phyloP scores from a whole-genome alignment of 37 sponge, comb jelly and placozoan genomes.

The Bolinopsis microptera region DNA sequence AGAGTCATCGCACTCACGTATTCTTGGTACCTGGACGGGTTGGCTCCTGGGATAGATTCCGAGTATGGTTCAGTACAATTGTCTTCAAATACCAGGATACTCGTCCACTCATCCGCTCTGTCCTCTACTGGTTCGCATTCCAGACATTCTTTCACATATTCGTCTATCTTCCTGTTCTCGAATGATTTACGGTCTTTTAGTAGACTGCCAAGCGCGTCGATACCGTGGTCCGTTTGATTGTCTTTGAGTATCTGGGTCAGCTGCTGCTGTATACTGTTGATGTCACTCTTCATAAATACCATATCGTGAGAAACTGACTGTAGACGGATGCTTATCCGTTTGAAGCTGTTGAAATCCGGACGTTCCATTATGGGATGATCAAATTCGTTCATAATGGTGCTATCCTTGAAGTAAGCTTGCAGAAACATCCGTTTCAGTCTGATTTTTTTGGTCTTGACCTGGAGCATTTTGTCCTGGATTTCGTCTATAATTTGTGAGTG shows the following conservation, averaged over 20 bases:
- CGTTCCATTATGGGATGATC: not conserved
- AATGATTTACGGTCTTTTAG: not conserved
- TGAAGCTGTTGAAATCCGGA: not conserved
- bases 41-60: constrained; percentile 47
- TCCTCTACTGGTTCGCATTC: constrained; percentile 15
- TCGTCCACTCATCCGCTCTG: not conserved
- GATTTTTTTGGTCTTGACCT: constrained; percentile 11
- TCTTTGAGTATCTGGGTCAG: constrained; percentile 26
- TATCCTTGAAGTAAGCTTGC: constrained; percentile 12
- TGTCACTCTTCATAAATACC: constrained; percentile 39
- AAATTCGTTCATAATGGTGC: not conserved
- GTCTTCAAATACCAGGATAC: constrained; percentile 60
- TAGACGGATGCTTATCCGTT: not conserved
- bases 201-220: constrained; percentile 1
- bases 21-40: constrained; percentile 52
- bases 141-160: constrained; percentile 43
- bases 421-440: constrained; percentile 20
- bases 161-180: constrained; percentile 62
- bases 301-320: constrained; percentile 16
- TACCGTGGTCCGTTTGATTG: not conserved
- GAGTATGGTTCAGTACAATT: constrained; percentile 18
- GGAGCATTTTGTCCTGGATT: constrained; percentile 58
- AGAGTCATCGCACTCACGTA: constrained; percentile 43
- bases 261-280: constrained; percentile 24
- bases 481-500: constrained; percentile 33